Evolutionary conservation across 1,140 invertebrate genomes (phyloP).

Genomic region (Idris sp.): DNA sequence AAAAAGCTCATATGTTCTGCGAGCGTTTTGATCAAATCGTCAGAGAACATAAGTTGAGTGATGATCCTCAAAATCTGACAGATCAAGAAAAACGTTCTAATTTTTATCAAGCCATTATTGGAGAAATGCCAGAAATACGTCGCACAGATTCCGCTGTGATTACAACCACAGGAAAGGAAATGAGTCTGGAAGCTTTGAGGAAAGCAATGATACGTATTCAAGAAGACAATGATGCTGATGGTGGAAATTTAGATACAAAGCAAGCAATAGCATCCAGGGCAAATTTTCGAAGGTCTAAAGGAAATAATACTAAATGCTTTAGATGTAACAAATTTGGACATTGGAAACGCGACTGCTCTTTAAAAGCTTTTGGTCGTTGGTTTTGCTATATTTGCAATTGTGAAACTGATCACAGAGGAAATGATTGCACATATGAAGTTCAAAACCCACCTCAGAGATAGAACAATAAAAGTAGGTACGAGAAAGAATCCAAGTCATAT

Average conservation of each 20-base stretch:
- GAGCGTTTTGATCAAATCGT: slow-evolving; percentile 52
- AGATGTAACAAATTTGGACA: slow-evolving; percentile 37
- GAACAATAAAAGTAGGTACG: slow-evolving; percentile 1
- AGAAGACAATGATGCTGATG: slow-evolving; percentile 27
- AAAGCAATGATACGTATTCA: slow-evolving; percentile 23
- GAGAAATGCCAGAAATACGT: slow-evolving; percentile 25
- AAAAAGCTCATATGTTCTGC: slow-evolving; percentile 45
- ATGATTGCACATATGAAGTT: slow-evolving; percentile 9
- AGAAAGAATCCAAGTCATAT: too few relatives aligned
- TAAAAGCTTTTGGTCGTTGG: slow-evolving; percentile 25
- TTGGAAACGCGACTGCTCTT: slow-evolving; percentile 43
- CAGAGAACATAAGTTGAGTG: slow-evolving; percentile 54
- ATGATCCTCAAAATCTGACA: slow-evolving; percentile 41
- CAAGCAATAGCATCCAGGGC: slow-evolving; percentile 18
- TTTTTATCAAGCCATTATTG: slow-evolving; percentile 53
- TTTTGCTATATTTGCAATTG: slow-evolving; percentile 46
- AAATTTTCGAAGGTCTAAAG: background rate
- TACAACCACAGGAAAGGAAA: slow-evolving; percentile 12
- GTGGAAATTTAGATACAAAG: slow-evolving; percentile 12
- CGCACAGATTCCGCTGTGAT: slow-evolving; percentile 29
- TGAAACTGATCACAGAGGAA: slow-evolving; percentile 8
- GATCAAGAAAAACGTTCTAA: slow-evolving; percentile 57
- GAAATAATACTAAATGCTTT: slow-evolving; percentile 25
- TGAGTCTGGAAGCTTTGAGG: slow-evolving; percentile 31
- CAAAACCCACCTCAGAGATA: slow-evolving; percentile 20